phyloP scores from a whole-genome alignment of 1,140 invertebrate genomes.

The Acromyrmex heyeri region DNA sequence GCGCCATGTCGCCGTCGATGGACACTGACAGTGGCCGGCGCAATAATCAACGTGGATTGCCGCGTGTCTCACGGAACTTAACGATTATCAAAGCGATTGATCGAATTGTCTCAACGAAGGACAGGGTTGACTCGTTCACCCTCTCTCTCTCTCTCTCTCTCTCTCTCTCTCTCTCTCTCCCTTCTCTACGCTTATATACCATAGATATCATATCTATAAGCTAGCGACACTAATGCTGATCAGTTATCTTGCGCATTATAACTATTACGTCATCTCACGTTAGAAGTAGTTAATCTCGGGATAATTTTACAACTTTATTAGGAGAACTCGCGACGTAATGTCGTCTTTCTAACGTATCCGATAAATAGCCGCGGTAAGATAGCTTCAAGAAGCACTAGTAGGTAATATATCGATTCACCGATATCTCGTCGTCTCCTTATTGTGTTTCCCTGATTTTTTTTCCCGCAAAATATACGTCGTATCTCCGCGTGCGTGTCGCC shows the following conservation, averaged over 20 bases:
- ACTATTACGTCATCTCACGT: slow-evolving; percentile 6
- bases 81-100: slow-evolving; percentile 33
- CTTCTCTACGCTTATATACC: neutral
- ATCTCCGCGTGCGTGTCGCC: slow-evolving; percentile 62
- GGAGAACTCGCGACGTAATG: neutral
- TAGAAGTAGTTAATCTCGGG: slow-evolving; percentile 54
- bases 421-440: slow-evolving; percentile 23
- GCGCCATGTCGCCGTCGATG: slow-evolving; percentile 33
- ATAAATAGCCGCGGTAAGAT: neutral
- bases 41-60: slow-evolving; percentile 19
- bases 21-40: slow-evolving; percentile 15
- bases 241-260: neutral
- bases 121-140: neutral
- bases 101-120: slow-evolving; percentile 23
- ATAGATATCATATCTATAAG: neutral
- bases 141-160: neutral
- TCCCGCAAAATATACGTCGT: neutral
- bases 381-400: neutral
- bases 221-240: slow-evolving; percentile 1
- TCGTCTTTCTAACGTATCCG: neutral
- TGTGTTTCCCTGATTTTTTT: neutral
- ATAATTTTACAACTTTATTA: slow-evolving; percentile 69
- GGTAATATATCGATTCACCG: slow-evolving; percentile 35
- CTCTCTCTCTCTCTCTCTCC: neutral
- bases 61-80: neutral